A percentile compares a stretch with the other conserved stretches of the same genome.
These are phyloP conservation scores for Zaprionus ornatus DNA, from an alignment of 1,140 invertebrate species.

Conservation along the genomic window DNA sequence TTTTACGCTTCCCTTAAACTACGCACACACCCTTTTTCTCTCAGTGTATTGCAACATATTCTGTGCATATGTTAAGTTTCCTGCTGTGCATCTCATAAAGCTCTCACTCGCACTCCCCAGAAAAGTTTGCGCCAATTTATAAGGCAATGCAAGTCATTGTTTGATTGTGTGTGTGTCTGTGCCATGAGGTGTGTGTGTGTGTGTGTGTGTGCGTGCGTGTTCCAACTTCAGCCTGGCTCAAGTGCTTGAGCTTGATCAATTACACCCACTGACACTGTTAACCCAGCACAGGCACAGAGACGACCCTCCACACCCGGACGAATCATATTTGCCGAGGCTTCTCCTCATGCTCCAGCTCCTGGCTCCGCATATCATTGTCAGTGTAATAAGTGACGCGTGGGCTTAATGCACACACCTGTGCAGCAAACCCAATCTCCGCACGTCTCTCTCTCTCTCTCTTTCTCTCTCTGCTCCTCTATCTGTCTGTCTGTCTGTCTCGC, in stretches of 20 bases:
- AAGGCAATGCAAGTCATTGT: constrained; percentile 70
- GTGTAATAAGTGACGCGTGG: constrained; percentile 78
- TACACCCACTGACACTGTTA: constrained; percentile 69
- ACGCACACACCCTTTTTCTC: background rate
- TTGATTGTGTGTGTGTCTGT: constrained; percentile 61
- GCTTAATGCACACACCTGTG: constrained; percentile 55
- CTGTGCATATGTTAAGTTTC: constrained; percentile 34
- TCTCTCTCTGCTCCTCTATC: constrained; percentile 4
- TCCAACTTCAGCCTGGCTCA: constrained; percentile 12
- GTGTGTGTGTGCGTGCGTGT: constrained; percentile 30
- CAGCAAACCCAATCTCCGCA: constrained; percentile 33
- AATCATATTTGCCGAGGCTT: constrained; percentile 45
- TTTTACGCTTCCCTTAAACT: background rate
- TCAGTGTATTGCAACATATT: constrained; percentile 28
- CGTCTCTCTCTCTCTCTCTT: constrained; percentile 10
- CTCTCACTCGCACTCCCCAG: background rate
- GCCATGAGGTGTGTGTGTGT: constrained; percentile 20
- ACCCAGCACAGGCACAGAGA: constrained; percentile 5
- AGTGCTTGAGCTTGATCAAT: constrained; percentile 73
- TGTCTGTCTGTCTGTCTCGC: background rate
- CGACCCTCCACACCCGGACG: background rate
- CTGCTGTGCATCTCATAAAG: constrained; percentile 57
- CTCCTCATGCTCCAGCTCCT: background rate
- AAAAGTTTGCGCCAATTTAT: constrained; percentile 64
- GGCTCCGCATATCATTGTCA: constrained; percentile 70